phyloP scores from a whole-genome alignment of 2,797 vertebrate genomes.

The Trichosurus vulpecula region DNA sequence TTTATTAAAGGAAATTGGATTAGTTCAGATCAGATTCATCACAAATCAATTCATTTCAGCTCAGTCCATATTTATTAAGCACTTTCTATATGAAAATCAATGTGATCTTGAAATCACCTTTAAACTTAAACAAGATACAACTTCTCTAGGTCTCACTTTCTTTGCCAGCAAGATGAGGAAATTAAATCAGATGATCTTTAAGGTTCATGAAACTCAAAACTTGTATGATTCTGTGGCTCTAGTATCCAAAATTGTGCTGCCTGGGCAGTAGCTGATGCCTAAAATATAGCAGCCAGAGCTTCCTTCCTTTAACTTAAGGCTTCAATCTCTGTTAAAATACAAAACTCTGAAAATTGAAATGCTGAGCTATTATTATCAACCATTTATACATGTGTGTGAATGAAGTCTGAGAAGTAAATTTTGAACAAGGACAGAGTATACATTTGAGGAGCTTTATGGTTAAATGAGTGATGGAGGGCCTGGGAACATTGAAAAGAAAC shows the following conservation, averaged over 20 bases:
- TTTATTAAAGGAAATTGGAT: not conserved
- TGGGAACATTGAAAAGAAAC: not conserved
- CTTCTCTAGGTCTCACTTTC: not conserved
- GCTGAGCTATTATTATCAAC: not conserved
- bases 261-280: not conserved
- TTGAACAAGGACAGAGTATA: not conserved
- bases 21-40: not conserved
- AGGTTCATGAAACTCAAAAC: not conserved
- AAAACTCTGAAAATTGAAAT: not conserved
- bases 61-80: not conserved
- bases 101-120: not conserved
- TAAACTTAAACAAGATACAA: not conserved
- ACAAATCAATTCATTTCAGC: not conserved
- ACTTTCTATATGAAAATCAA: not conserved
- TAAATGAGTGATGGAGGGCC: not conserved
- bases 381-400: not conserved
- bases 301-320: constrained; percentile 10
- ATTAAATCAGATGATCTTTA: not conserved
- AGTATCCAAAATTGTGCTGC: not conserved
- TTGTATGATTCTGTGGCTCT: not conserved
- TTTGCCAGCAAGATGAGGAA: not conserved
- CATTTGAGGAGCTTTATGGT: not conserved
- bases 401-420: not conserved
- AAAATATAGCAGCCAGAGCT: not conserved
- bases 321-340: not conserved